Percentiles rank a stretch among this genome's conserved stretches.
These are phyloP conservation scores for Papilio xuthus DNA, from an alignment of 1,140 invertebrate genomes.

Conservation along the genomic window DNA sequence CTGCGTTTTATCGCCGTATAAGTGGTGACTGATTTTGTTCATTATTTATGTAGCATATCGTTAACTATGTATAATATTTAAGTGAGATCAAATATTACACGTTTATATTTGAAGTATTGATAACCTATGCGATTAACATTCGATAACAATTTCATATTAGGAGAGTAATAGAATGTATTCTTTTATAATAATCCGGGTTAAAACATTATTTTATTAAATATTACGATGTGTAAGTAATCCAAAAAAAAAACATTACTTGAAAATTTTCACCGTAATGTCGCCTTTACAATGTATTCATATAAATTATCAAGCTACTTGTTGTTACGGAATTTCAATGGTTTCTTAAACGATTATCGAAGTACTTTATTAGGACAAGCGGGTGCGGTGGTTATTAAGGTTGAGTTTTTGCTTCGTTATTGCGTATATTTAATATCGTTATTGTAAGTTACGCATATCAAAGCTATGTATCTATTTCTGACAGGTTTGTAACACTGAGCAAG, in stretches of 20 bases:
- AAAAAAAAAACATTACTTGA: background rate
- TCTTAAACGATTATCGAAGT: conserved; percentile 37
- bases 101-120: background rate
- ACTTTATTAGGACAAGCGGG: conserved; percentile 39
- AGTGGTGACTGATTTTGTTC: background rate
- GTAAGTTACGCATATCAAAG: conserved; percentile 56
- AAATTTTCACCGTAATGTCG: background rate
- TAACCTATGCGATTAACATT: no score
- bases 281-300: background rate
- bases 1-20: conserved; percentile 1
- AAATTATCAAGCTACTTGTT: conserved; percentile 14
- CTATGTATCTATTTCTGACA: conserved; percentile 55
- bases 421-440: conserved; percentile 60
- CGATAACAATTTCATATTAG: no score
- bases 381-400: conserved; percentile 47
- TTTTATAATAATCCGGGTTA: no score
- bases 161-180: no score
- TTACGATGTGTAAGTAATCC: no score
- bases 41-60: background rate
- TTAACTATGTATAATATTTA: background rate
- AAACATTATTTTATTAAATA: no score
- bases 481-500: conserved; percentile 57
- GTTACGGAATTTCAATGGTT: conserved; percentile 29
- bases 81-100: background rate
- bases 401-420: conserved; percentile 58